Percentiles rank a stretch among this genome's conserved stretches.
phyloP scores from a whole-genome alignment of 1,140 invertebrate genomes.

The Cryptotermes secundus region DNA sequence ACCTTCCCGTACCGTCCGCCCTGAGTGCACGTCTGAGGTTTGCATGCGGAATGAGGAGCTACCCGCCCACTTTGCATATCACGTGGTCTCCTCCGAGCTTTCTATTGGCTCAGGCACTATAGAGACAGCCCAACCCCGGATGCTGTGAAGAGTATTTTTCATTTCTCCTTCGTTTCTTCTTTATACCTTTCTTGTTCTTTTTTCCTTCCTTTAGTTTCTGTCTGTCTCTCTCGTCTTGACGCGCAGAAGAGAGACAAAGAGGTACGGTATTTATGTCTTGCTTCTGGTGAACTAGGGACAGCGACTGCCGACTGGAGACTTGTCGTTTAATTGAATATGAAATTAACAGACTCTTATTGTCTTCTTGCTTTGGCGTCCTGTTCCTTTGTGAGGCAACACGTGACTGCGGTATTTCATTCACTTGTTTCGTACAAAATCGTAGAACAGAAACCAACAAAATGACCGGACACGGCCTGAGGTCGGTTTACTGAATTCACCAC shows the following conservation, averaged over 20 bases:
- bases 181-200: not conserved
- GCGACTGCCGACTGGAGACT: not conserved
- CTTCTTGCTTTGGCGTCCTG: not conserved
- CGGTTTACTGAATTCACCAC: too few species aligned
- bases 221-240: not conserved
- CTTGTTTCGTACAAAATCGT: too few species aligned
- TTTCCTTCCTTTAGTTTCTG: not conserved
- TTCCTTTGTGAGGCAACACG: too few species aligned
- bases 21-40: not conserved
- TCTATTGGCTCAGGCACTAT: not conserved
- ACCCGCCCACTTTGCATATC: constrained; percentile 13
- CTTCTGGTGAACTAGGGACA: not conserved
- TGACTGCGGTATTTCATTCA: not conserved
- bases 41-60: constrained; percentile 4
- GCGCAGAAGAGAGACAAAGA: not conserved
- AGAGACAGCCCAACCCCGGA: not conserved
- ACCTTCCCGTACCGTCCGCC: not conserved
- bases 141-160: constrained; percentile 4
- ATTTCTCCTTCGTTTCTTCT: constrained; percentile 6
- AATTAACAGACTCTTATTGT: not conserved
- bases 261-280: too few species aligned
- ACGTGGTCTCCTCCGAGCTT: not conserved
- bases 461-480: too few species aligned
- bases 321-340: not conserved
- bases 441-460: too few species aligned